phyloP scores from a whole-genome alignment of 2,888 invertebrate genomes.

The Pandemis heparana region DNA sequence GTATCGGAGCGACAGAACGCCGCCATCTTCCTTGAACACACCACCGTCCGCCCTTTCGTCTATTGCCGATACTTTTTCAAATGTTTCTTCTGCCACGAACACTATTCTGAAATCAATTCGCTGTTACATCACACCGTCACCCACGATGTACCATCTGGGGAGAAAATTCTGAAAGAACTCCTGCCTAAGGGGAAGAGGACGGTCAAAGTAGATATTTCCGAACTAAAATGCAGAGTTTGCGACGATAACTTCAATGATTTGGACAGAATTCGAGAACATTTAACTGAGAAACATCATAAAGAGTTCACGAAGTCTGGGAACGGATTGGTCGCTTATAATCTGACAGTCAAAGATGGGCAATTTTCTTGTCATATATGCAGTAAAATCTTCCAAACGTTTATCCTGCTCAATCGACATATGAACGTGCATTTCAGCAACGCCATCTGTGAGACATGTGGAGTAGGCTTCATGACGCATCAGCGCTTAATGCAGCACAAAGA shows the following conservation, averaged over 20 bases:
- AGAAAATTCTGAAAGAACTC: conserved; percentile 60
- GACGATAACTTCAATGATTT: conserved; percentile 52
- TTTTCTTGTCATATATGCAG: conserved; percentile 68
- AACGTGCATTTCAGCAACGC: conserved; percentile 74
- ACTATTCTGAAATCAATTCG: conserved; percentile 61
- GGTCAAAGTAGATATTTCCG: conserved; percentile 72
- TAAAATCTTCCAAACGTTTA: conserved; percentile 70
- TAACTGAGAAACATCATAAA: conserved; percentile 57
- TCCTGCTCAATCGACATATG: conserved; percentile 73
- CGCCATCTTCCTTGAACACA: conserved; percentile 62
- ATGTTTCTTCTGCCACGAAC: conserved; percentile 71
- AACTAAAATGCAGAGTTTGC: conserved; percentile 68
- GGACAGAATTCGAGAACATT: conserved; percentile 62
- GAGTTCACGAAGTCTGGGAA: conserved; percentile 67
- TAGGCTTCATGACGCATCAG: conserved; percentile 71
- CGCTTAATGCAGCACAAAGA: conserved; percentile 70
- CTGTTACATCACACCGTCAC: conserved; percentile 60
- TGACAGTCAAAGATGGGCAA: conserved; percentile 60
- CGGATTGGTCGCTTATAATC: conserved; percentile 67
- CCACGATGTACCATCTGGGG: conserved; percentile 61
- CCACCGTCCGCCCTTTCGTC: conserved; percentile 67
- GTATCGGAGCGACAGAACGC: conserved; percentile 72
- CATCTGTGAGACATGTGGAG: conserved; percentile 72
- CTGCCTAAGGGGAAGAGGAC: conserved; percentile 70
- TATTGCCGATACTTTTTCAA: conserved; percentile 73